Evolutionary conservation across 1,140 invertebrate species (phyloP).

Genomic region (Megalopta genalis): DNA sequence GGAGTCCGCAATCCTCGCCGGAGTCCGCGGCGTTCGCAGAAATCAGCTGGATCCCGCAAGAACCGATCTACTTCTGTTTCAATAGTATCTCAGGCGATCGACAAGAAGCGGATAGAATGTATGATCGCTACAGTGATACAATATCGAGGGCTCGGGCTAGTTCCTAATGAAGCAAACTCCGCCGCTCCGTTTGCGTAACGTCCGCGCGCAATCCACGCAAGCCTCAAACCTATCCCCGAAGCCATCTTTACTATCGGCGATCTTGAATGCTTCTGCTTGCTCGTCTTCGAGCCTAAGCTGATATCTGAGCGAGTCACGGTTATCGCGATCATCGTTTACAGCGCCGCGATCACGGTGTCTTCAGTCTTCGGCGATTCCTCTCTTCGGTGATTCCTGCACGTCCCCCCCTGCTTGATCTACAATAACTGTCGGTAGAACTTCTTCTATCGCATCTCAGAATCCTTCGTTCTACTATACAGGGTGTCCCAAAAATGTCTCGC

Average conservation of each 20-base stretch:
- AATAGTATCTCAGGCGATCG: constrained; percentile 33
- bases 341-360: background rate
- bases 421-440: no score
- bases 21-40: background rate
- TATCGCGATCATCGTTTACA: background rate
- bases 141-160: background rate
- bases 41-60: background rate
- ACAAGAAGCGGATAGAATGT: constrained; percentile 15
- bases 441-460: no score
- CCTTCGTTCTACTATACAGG: no score
- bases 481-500: no score
- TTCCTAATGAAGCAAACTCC: constrained; percentile 28
- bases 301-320: background rate
- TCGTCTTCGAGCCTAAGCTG: background rate
- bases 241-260: constrained; percentile 5
- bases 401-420: no score
- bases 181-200: constrained; percentile 18
- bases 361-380: background rate
- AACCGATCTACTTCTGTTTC: constrained; percentile 27
- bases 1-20: background rate
- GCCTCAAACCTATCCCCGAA: constrained; percentile 13
- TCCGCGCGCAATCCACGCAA: constrained; percentile 16
- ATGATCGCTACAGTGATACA: constrained; percentile 23
- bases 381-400: background rate
- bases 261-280: background rate